Base-by-base conservation (phyloP, 1,140 invertebrate genomes). In the Nasonia vitripennis region DNA sequence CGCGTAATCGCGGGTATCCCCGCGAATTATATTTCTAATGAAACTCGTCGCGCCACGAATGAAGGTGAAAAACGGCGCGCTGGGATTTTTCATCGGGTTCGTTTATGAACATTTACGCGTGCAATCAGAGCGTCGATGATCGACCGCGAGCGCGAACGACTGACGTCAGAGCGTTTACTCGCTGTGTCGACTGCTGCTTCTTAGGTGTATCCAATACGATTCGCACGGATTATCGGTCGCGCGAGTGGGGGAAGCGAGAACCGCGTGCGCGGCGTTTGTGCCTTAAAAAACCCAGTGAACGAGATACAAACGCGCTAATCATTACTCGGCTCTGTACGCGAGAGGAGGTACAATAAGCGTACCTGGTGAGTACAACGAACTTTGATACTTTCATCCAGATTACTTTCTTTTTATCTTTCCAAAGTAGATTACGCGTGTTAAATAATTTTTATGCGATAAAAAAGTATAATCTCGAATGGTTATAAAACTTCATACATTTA, bases 201-300 rank as follows among this genome's bases (percentile, higher is more conserved):
- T 62, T 31, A 14, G 10, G 17, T 71, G 7, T 71, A 71, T 31
- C 11, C 68, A 31, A 17, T 12, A 14, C 68, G 27, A 78, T 7
- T 62, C 74, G 4, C n/a, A 41, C 41, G 74, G 37, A 34, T 31
- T 41, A 77, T 77, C 20, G 37, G 11, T 23, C 14, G 20, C 17
- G 45, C 48, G 11, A 20, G 34, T 23, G 77, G 77, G 23, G 77
- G 77, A 62, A 37, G 75, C 7, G 41, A 62, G 0, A 12, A 71
- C 1, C 68, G 68, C 68, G 68, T 12, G 68, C 11, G 14, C 20
- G 37, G 45, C 77, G 14, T 79, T 62, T 70, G 4, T 48, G 67
- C 80, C 37, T 74, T 81, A 51, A 81, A 73, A 73, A 81, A 74
- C 80, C 67, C 12, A 27, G 23, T 34, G 80, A 81, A 73, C 41